Evolutionary conservation across 2,113 vertebrate genomes (phyloP).

Genomic region (Sprattus sprattus): DNA sequence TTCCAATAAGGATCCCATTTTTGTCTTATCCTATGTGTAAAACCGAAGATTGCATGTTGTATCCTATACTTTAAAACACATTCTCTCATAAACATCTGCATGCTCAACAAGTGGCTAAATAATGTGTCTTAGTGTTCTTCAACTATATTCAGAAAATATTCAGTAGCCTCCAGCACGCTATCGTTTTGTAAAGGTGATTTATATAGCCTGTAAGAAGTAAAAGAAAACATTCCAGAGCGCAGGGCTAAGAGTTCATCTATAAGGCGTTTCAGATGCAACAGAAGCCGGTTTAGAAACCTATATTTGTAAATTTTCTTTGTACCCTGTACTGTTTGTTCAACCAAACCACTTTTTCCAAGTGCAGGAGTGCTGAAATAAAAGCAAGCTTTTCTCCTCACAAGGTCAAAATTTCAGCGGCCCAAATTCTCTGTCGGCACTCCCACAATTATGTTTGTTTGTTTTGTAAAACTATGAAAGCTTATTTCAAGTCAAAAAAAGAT

Average conservation of each 20-base stretch:
- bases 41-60: neutral
- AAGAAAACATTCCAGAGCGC: neutral
- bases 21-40: neutral
- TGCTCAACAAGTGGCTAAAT: neutral
- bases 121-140: neutral
- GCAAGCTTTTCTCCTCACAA: neutral
- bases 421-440: too few species aligned
- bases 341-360: neutral
- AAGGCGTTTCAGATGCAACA: neutral
- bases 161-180: too few species aligned
- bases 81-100: neutral
- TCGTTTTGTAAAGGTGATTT: too few species aligned
- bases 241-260: neutral
- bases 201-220: too few species aligned
- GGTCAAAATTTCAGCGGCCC: too few species aligned
- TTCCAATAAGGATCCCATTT: neutral
- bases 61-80: too few species aligned
- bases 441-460: neutral
- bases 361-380: too few species aligned
- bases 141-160: neutral
- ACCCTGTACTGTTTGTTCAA: neutral
- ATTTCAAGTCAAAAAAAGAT: too few species aligned
- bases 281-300: neutral
- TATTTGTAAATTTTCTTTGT: neutral
- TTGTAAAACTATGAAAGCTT: too few species aligned